Conservation (phyloP, 2,888 invertebrate genomes). For the Drosophila siamana region DNA sequence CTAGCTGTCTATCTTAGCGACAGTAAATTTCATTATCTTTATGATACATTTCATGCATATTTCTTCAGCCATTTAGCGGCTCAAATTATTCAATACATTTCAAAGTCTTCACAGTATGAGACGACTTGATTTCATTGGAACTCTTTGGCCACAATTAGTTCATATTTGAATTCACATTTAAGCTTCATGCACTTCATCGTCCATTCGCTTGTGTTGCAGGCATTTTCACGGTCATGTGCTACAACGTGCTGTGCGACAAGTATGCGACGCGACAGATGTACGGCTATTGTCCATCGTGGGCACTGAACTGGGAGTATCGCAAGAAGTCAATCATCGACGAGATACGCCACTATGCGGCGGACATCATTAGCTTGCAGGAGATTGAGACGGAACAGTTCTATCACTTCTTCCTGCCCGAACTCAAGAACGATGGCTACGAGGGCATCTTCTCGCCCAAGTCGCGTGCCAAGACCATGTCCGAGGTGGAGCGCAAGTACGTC, state of each 20-base stretch:
- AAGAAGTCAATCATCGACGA: constrained; percentile 98
- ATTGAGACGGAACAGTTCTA: constrained; percentile 99
- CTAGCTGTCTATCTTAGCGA: too few relatives aligned
- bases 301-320: constrained; percentile 98
- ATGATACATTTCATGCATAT: too few relatives aligned
- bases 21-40: too few relatives aligned
- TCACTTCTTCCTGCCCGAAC: constrained; percentile 97
- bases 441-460: constrained; percentile 99
- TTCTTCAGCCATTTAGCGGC: too few relatives aligned
- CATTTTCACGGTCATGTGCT: constrained; percentile 99
- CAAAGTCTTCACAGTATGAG: too few relatives aligned
- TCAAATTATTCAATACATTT: too few relatives aligned
- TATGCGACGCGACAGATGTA: constrained; percentile 99
- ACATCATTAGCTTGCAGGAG: constrained; percentile 98
- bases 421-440: constrained; percentile 95
- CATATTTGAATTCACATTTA: too few relatives aligned
- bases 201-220: constrained; percentile 86
- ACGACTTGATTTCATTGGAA: too few relatives aligned
- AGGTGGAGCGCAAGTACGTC: constrained; percentile 98
- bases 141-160: too few relatives aligned
- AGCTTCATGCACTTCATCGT: too few relatives aligned
- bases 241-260: constrained; percentile 99
- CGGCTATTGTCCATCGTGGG: constrained; percentile 99
- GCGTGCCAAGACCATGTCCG: constrained; percentile 98
- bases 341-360: constrained; percentile 97